Evolutionary conservation across 1,140 invertebrate genomes (phyloP).

Genomic region (Mamestra configurata): DNA sequence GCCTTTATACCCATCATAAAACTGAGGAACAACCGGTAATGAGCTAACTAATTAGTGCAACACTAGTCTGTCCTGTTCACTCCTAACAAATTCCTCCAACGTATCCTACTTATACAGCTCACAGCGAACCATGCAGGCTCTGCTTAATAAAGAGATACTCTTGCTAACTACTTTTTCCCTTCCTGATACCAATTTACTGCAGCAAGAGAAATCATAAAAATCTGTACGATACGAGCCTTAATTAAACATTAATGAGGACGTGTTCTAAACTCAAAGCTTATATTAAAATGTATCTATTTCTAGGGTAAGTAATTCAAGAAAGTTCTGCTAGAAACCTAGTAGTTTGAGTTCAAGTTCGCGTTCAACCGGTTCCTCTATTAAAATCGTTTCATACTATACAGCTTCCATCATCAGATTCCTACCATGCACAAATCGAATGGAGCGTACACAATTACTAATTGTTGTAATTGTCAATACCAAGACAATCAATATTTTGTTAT

Average conservation of each 20-base stretch:
- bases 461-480: conserved; percentile 55
- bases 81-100: conserved; percentile 16
- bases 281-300: conserved; percentile 3
- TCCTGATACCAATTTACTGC: not conserved
- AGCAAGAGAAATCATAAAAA: conserved; percentile 17
- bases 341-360: conserved; percentile 27
- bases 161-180: conserved; percentile 4
- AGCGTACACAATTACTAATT: conserved; percentile 48
- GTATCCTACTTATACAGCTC: conserved; percentile 7
- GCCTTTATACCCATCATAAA: not conserved
- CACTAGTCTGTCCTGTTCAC: not conserved
- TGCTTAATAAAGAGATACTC: conserved; percentile 16
- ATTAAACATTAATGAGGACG: conserved; percentile 31
- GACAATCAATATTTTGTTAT: conserved; percentile 53
- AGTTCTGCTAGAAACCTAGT: conserved; percentile 23
- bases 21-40: not conserved
- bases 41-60: conserved; percentile 10
- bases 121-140: not conserved
- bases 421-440: conserved; percentile 52
- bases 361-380: conserved; percentile 42
- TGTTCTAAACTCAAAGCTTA: conserved; percentile 4
- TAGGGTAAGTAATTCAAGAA: conserved; percentile 21
- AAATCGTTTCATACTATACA: conserved; percentile 42
- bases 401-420: conserved; percentile 34
- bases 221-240: not conserved